Conservation (phyloP, 1,140 invertebrate genomes). For the Lasioglossum baleicum region DNA sequence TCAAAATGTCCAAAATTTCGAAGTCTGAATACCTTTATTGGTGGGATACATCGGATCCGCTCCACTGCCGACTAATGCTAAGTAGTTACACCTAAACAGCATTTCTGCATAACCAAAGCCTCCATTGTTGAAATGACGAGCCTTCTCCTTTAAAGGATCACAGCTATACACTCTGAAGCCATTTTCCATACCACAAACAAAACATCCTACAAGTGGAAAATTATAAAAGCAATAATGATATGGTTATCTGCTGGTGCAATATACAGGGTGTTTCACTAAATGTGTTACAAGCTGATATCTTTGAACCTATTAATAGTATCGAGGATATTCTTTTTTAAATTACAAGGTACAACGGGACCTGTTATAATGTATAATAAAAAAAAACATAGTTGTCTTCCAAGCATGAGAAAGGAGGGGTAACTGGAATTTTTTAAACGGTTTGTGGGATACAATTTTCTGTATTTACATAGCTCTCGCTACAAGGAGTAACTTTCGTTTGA, state of each 20-base stretch:
- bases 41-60: constrained; percentile 94
- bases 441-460: too few species aligned
- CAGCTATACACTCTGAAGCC: constrained; percentile 99
- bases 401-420: too few species aligned
- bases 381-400: too few species aligned
- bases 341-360: too few species aligned
- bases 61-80: constrained; percentile 97
- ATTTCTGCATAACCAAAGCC: constrained; percentile 97
- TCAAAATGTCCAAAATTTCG: too few species aligned
- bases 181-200: constrained; percentile 97
- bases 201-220: constrained; percentile 88
- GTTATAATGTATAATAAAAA: too few species aligned
- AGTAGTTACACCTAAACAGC: constrained; percentile 98
- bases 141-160: constrained; percentile 98
- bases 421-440: too few species aligned
- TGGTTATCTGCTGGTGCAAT: constrained; percentile 40
- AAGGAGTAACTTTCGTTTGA: too few species aligned
- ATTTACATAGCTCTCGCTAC: constrained; percentile 11
- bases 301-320: too few species aligned
- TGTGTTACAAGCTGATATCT: too few species aligned
- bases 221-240: constrained; percentile 47
- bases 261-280: too few species aligned
- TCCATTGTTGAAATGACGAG: constrained; percentile 93
- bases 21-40: constrained; percentile 86
- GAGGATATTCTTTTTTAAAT: too few species aligned